Evolutionary conservation across 2,888 invertebrate genomes (phyloP).

Genomic region (Drosophila parthenogenetica): DNA sequence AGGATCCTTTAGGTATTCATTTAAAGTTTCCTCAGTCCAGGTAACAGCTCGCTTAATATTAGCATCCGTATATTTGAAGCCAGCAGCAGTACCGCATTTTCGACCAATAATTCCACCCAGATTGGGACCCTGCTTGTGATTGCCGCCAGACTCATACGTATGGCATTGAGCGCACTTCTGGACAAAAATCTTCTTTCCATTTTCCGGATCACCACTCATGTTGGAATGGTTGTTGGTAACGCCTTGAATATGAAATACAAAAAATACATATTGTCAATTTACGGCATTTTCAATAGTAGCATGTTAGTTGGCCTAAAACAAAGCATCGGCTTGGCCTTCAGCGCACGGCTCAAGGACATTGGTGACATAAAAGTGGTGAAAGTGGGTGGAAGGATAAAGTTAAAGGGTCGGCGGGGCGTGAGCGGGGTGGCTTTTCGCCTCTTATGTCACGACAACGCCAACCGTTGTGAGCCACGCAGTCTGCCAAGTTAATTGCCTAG

Average conservation of each 20-base stretch:
- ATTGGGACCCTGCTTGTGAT: conserved; percentile 99
- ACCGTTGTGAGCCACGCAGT: conserved; percentile 59
- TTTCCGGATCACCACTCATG: conserved; percentile 95
- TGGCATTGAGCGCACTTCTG: conserved; percentile 99
- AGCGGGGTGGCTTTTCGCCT: neutral
- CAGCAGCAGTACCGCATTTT: conserved; percentile 96
- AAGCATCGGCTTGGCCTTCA: conserved; percentile 46
- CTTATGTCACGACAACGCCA: conserved; percentile 48
- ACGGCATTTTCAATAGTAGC: conserved; percentile 22
- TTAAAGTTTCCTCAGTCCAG: conserved; percentile 96
- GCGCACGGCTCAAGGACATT: conserved; percentile 61
- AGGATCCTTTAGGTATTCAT: conserved; percentile 98
- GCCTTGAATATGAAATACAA: conserved; percentile 25
- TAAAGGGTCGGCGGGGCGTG: neutral
- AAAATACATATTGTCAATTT: conserved; percentile 3
- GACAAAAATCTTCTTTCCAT: conserved; percentile 98
- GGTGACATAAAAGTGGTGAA: conserved; percentile 28
- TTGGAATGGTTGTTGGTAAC: conserved; percentile 16
- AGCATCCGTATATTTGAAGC: conserved; percentile 96
- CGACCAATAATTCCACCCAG: conserved; percentile 95
- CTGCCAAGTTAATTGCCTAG: conserved; percentile 66
- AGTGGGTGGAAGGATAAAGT: conserved; percentile 18
- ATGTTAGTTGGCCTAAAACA: conserved; percentile 22
- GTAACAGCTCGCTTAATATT: conserved; percentile 98
- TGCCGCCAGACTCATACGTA: conserved; percentile 94